Evolutionary conservation across 2,797 vertebrate genomes (phyloP).

Genomic region (Menidia menidia): DNA sequence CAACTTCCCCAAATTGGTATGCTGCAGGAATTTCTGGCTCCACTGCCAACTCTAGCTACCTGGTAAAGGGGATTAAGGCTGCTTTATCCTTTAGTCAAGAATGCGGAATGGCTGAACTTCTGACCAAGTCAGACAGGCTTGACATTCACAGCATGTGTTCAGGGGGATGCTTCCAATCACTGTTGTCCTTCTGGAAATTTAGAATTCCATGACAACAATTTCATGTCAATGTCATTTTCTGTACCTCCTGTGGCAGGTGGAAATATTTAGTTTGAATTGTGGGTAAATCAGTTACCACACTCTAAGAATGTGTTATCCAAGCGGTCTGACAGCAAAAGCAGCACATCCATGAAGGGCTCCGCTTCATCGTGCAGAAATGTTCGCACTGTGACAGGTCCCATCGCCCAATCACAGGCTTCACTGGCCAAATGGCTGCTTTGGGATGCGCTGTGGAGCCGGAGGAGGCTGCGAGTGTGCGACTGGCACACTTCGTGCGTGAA

Average conservation of each 20-base stretch:
- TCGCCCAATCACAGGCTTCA: too few relatives aligned
- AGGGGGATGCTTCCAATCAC: conserved; percentile 64
- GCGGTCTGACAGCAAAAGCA: too few relatives aligned
- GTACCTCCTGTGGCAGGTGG: neutral
- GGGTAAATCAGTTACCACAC: too few relatives aligned
- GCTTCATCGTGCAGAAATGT: too few relatives aligned
- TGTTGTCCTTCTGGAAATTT: conserved; percentile 42
- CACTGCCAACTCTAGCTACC: conserved; percentile 85
- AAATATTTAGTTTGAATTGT: conserved; percentile 1
- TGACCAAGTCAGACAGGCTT: conserved; percentile 81
- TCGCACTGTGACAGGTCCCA: too few relatives aligned
- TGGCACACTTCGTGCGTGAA: too few relatives aligned
- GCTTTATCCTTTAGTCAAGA: conserved; percentile 90
- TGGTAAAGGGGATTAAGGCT: conserved; percentile 90
- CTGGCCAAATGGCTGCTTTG: too few relatives aligned
- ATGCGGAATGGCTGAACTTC: conserved; percentile 88
- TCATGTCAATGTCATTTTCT: conserved; percentile 45
- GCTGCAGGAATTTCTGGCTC: conserved; percentile 87
- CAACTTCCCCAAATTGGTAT: conserved; percentile 87
- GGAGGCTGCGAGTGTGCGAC: too few relatives aligned
- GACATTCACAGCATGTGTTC: conserved; percentile 72
- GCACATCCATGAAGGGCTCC: too few relatives aligned
- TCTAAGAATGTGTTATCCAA: too few relatives aligned
- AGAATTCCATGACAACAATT: conserved; percentile 39
- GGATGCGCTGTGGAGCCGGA: too few relatives aligned